phyloP scores from a whole-genome alignment of 2,113 vertebrate species.

The Lasiurus borealis region DNA sequence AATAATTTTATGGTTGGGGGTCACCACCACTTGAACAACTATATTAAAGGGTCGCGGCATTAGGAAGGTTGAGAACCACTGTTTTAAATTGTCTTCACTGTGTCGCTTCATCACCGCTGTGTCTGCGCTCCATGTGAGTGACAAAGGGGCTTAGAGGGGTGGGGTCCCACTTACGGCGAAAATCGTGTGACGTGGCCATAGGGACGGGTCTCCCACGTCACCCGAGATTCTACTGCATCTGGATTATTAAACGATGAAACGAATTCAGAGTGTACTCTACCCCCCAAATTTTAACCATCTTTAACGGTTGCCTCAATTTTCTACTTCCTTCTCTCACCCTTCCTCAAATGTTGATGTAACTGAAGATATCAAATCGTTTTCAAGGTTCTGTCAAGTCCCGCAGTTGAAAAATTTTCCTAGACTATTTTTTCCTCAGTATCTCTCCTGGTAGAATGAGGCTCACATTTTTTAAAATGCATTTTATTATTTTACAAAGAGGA shows the following conservation, averaged over 20 bases:
- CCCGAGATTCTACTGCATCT: background rate
- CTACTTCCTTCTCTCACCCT: background rate
- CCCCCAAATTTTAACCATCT: background rate
- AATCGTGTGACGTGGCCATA: too few relatives aligned
- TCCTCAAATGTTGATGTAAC: background rate
- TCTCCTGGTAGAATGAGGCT: background rate
- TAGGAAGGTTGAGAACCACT: too few relatives aligned
- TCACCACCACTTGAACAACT: too few relatives aligned
- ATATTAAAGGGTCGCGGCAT: too few relatives aligned
- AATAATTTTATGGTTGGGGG: too few relatives aligned
- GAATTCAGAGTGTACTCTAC: background rate
- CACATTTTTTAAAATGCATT: background rate
- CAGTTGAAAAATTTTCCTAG: background rate
- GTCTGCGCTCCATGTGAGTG: too few relatives aligned
- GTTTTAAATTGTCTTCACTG: too few relatives aligned
- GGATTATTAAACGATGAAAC: slow-evolving; percentile 36
- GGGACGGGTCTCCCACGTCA: too few relatives aligned
- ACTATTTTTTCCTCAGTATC: background rate
- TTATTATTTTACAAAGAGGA: too few relatives aligned
- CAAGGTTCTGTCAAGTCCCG: background rate
- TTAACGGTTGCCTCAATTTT: background rate
- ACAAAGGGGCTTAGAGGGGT: too few relatives aligned
- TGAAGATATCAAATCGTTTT: background rate
- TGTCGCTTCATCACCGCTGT: too few relatives aligned
- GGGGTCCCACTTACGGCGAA: too few relatives aligned